Evolutionary conservation across 2,113 vertebrate species (phyloP), one percentile per base, ranked within the genome.

Genomic region (Pholis gunnellus): DNA sequence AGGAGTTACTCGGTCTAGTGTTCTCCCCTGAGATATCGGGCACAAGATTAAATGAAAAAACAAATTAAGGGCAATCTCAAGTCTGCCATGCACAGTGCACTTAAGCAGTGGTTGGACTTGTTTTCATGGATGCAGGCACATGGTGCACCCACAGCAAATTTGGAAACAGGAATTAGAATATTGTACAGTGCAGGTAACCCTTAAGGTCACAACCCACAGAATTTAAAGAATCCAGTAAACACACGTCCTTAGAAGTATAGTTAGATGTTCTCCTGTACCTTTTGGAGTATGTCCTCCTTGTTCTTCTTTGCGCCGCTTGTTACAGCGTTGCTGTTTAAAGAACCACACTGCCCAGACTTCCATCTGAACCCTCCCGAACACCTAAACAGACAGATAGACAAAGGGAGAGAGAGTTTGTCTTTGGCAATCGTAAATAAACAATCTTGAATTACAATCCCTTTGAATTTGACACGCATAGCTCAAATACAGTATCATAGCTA

Each of bases 321-420:
- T 72, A 94, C 40, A 86, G 75, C 67, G 22, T 46, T 69, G 61
- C 42, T 88, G 75, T 52, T 81, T 80, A 95, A 78, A 81, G 88
- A 82, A 31, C 83, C 82, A 63, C 72, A 25, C 61, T 95, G 95
- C 75, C 96, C 96, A 88, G 96, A 97, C 83, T 91, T 96, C 97
- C 97, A 97, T 0, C 72, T 93, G 83, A 95, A 95, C 44, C 88
- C 88, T 87, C 88, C 95, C 69, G 92, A 94, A 81, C 91, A 95
- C 94, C 96, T 97, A 50, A 54, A 31, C 13, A 72, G 60, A 86
- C 5, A 78, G 6, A 83, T 2, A 34, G 40, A 75, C 3, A 68
- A 20, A 71, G 3, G 10, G 20, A 54, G 18, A 31, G 20, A 61
- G 5, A 27, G 38, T 46, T 27, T 56, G 54, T 5, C n/a, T 73